A percentile compares a stretch with the other conserved stretches of the same genome.
These are phyloP conservation scores for Heloderma charlesbogerti DNA, from an alignment of 2,113 vertebrate species.

Conservation along the genomic window DNA sequence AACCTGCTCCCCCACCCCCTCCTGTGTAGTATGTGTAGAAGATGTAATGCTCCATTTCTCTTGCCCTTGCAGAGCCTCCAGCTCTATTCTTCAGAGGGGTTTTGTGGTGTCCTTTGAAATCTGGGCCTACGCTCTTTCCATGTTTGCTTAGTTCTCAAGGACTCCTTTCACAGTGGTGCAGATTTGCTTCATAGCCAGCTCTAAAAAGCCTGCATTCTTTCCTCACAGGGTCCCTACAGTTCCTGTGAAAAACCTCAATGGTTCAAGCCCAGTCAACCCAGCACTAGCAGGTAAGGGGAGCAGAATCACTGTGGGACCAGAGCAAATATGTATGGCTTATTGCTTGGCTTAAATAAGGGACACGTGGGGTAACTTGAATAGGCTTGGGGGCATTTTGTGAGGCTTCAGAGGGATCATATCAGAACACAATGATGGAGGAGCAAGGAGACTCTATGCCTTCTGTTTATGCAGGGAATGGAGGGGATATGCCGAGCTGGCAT, in stretches of 20 bases:
- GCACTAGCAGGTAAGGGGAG: constrained; percentile 87
- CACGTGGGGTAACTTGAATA: neutral
- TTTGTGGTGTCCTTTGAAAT: neutral
- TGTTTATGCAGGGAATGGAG: neutral
- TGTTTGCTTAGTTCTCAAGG: neutral
- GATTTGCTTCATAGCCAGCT: neutral
- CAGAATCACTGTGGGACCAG: neutral
- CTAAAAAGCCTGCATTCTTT: constrained; percentile 15
- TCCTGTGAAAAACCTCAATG: constrained; percentile 94
- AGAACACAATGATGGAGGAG: neutral
- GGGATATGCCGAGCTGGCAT: neutral
- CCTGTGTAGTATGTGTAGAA: neutral
- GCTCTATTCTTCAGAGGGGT: neutral
- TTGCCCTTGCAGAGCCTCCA: neutral
- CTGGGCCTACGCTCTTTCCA: neutral
- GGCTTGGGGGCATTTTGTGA: neutral
- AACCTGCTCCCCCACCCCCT: neutral
- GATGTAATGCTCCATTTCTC: too few species aligned
- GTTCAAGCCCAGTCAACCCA: constrained; percentile 91
- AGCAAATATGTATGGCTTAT: neutral
- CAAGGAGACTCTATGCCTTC: neutral
- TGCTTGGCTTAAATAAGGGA: neutral
- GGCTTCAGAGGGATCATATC: neutral
- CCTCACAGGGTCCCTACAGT: constrained; percentile 87
- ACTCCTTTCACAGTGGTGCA: neutral